Evolutionary conservation across 2,113 vertebrate genomes (phyloP), one percentile per base, ranked within the genome.

Genomic region (Cathartes aura): DNA sequence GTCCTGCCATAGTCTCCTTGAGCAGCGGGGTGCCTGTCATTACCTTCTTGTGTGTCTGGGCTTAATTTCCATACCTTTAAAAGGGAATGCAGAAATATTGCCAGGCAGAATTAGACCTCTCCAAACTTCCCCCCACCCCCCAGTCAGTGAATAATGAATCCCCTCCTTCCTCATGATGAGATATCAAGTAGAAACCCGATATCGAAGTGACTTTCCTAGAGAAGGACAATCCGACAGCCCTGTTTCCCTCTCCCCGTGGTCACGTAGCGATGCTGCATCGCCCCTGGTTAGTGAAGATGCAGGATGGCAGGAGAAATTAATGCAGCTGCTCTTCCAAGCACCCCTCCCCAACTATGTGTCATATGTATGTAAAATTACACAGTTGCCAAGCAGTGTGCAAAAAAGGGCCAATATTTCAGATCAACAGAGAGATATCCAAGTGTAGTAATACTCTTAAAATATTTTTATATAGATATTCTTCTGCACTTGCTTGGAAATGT

Each of bases 61-160:
- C 81, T 82, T 87, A 30, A 58, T 96, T 64, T 52, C 86, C 81
- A 68, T 72, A 90, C 90, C 72, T 96, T 53, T 71, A 42, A 84
- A 88, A 70, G 58, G 80, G 59, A 88, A 52, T 29, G 42, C 73
- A 91, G 84, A 76, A 76, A 14, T 85, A 42, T 23, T 68, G 43
- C 78, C 78, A 62, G 87, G 70, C 78, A 80, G 78, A 79, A 59
- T 66, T 45, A 70, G 32, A 88, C 45, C n/a, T 59, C 50, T 95
- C 72, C 55, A 42, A 58, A 43, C 42, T 36, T 5, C 5, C 22
- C 15, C 10, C 20, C 18, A 9, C 7, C 13, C 19, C 52, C 40
- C 73, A 60, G 67, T 47, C 48, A 32, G 20, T 47, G 52, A 47
- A 36, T 83, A 23, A 40, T 32, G 47, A 87, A 23, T 58, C 53